These are phyloP conservation scores for Lichenostomus cassidix DNA, from an alignment of 2,113 vertebrate species.

Conservation along the genomic window DNA sequence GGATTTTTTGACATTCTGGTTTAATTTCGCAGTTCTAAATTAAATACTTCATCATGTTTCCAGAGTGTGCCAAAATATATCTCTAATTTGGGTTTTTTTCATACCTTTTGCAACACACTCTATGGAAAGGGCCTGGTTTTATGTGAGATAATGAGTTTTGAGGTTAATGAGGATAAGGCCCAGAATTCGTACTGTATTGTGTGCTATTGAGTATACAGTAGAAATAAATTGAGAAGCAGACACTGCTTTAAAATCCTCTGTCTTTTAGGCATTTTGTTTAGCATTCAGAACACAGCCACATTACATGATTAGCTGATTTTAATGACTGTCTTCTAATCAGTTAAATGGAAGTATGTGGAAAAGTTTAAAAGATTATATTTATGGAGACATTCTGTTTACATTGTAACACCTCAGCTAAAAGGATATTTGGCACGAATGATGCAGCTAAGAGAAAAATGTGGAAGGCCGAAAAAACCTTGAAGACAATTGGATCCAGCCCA, in stretches of 20 bases:
- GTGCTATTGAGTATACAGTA: background rate
- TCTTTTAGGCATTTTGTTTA: constrained; percentile 51
- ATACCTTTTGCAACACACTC: background rate
- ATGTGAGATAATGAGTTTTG: constrained; percentile 7
- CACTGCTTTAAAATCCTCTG: constrained; percentile 56
- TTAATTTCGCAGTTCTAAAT: background rate
- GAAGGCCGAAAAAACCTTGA: constrained; percentile 29
- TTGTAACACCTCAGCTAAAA: constrained; percentile 26
- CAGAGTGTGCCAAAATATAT: background rate
- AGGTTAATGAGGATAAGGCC: constrained; percentile 25
- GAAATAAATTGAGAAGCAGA: constrained; percentile 37
- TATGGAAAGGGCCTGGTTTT: background rate
- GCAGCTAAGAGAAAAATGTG: constrained; percentile 17
- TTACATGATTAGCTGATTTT: constrained; percentile 61
- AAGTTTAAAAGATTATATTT: constrained; percentile 29
- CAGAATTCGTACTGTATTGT: constrained; percentile 18
- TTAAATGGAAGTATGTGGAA: constrained; percentile 32
- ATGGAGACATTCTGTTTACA: constrained; percentile 3
- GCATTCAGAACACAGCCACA: constrained; percentile 43
- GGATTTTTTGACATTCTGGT: background rate
- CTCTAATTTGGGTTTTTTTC: background rate
- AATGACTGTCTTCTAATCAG: constrained; percentile 49
- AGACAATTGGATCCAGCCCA: constrained; percentile 43
- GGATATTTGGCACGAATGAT: background rate
- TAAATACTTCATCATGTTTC: background rate